Evolutionary conservation across 2,888 invertebrate species (phyloP).

Genomic region (Mellilla xanthometata): DNA sequence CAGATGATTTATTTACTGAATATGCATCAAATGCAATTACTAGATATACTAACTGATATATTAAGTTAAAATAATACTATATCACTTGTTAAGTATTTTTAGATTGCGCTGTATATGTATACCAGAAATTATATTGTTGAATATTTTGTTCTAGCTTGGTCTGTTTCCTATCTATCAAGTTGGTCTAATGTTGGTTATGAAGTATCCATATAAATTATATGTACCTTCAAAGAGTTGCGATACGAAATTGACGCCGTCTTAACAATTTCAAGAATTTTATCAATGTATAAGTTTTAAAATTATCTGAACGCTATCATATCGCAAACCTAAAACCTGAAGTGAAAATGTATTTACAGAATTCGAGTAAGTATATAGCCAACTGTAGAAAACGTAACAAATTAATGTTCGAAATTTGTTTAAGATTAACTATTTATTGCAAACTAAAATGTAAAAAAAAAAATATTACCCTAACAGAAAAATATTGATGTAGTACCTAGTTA

Average conservation of each 20-base stretch:
- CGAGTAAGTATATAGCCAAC: constrained; percentile 50
- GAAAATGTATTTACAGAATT: constrained; percentile 67
- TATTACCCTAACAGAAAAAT: constrained; percentile 62
- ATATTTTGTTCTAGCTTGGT: background rate
- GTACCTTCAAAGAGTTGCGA: constrained; percentile 1
- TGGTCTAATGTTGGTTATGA: constrained; percentile 3
- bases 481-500: constrained; percentile 69
- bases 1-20: constrained; percentile 14
- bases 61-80: constrained; percentile 29
- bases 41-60: constrained; percentile 32
- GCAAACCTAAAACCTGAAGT: constrained; percentile 72
- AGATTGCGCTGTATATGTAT: constrained; percentile 3
- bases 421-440: constrained; percentile 71
- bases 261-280: background rate
- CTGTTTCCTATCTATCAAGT: background rate
- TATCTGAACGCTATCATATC: constrained; percentile 66
- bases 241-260: background rate
- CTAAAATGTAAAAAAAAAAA: constrained; percentile 77
- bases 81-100: constrained; percentile 17
- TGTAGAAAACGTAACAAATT: constrained; percentile 42
- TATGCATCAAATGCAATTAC: constrained; percentile 42
- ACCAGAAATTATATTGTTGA: background rate
- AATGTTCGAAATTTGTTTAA: constrained; percentile 65
- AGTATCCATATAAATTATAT: constrained; percentile 16
- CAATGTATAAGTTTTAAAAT: constrained; percentile 8